Percentiles rank a stretch among this genome's conserved stretches.
Conservation (phyloP, 2,797 vertebrate species). For the Pyrocephalus nanus region DNA sequence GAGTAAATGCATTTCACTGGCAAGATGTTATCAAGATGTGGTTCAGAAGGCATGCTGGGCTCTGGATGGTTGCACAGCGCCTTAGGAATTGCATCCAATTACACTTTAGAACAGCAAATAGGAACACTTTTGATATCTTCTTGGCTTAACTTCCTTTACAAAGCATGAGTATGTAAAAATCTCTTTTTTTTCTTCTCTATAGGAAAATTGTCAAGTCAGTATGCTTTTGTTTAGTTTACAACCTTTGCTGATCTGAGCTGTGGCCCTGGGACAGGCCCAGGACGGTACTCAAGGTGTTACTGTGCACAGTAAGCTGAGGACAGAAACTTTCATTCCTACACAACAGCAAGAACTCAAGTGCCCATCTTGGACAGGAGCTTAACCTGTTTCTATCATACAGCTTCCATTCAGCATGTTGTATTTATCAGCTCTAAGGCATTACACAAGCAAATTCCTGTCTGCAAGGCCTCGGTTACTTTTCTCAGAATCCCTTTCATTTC, state of each 20-base stretch:
- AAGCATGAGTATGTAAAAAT: neutral
- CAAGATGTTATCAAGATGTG: neutral
- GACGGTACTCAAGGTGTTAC: neutral
- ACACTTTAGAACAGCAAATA: neutral
- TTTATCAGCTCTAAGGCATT: slow-evolving; percentile 52
- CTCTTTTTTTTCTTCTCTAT: neutral
- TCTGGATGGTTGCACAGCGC: neutral
- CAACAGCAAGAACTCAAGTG: neutral
- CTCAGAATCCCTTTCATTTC: slow-evolving; percentile 77
- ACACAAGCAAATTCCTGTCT: slow-evolving; percentile 55
- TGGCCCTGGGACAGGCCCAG: neutral
- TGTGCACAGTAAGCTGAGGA: neutral
- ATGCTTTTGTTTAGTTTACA: neutral
- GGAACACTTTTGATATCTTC: neutral
- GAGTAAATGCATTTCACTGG: neutral
- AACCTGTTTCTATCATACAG: neutral
- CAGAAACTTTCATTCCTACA: neutral
- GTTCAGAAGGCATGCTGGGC: neutral
- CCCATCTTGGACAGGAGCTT: neutral
- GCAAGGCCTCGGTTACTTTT: slow-evolving; percentile 3
- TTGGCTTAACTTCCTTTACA: neutral
- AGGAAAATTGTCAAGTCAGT: neutral
- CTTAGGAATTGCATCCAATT: neutral
- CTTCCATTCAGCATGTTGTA: slow-evolving; percentile 25
- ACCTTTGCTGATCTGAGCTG: neutral